Conservation (phyloP, 2,113 vertebrate genomes). For the Lagopus muta region DNA sequence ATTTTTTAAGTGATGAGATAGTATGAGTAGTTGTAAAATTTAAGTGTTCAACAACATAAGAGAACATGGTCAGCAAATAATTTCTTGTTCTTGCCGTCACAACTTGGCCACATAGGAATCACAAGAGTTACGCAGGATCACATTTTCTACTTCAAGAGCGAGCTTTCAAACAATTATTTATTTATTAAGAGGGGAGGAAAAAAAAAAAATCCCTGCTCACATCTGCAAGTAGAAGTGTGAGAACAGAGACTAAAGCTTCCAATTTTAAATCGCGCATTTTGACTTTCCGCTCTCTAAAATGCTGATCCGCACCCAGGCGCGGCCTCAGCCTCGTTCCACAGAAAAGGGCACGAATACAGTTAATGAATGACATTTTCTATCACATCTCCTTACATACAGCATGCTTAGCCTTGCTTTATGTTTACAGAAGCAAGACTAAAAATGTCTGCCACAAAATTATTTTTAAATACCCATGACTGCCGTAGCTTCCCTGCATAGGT, state of each 20-base stretch:
- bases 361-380: not conserved
- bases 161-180: not conserved
- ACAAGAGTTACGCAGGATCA: not conserved
- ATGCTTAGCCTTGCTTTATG: not conserved
- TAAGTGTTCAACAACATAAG: not conserved
- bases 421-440: not conserved
- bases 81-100: not conserved
- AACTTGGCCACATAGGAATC: not conserved
- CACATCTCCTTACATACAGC: not conserved
- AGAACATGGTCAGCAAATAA: not conserved
- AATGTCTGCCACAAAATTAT: not conserved
- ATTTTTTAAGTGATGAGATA: not conserved
- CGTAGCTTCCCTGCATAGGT: not conserved
- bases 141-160: not conserved
- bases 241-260: not conserved
- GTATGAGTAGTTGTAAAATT: not conserved
- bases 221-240: not conserved
- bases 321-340: not conserved
- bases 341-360: fast-evolving
- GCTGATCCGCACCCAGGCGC: fast-evolving
- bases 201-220: not conserved
- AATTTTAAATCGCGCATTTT: not conserved
- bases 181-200: not conserved
- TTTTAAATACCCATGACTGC: not conserved
- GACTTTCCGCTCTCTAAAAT: not conserved